Evolutionary conservation across 92 coral and sea anemone genomes (phyloP), one percentile per base, ranked within the genome.

Genomic region (Chrysogorgia sp.): DNA sequence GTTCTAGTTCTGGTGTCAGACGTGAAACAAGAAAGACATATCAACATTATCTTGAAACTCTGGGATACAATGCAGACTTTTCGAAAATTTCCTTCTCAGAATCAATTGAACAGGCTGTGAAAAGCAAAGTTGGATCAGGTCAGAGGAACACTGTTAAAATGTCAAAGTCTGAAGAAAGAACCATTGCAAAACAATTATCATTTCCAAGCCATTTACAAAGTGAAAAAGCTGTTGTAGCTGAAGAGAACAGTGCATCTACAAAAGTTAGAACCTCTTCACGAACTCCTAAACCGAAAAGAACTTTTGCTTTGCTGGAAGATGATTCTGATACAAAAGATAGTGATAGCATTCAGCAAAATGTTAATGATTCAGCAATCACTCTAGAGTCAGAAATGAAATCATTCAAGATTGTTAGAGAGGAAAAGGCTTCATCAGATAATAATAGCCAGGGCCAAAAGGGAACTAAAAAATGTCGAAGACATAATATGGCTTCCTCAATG

Each of bases 241-340:
- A 52, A 41, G 10, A n/a, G 19, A 28, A 76, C n/a, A 33, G 20
- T 49, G 50, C 31, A 19, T 84, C 91, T 9, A 86, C 90, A 12
- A 89, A 81, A 80, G 84, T 88, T 15, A 83, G 92, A 70, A 45
- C 79, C 17, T 93, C 98, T 22, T 84, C 90, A 29, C 83, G 93
- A 63, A 93, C 96, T 29, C 96, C 96, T 13, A 77, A 87, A 9
- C 96, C 96, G 0, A 93, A 89, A 61, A 88, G 90, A 30, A 87
- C 85, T 15, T 91, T 93, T 85, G 65, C 93, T 14, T 78, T 91
- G 13, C 83, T 89, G 23, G 92, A 89, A 30, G 41, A 69, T 45
- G 81, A 83, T 26, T 69, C 55, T 14, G 57, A 43, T 28, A 57
- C 52, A 52, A 40, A 65, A 31, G 74, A 79, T 62, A 76, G 52